Evolutionary conservation across 2,113 vertebrate genomes (phyloP).

Genomic region (Saccopteryx bilineata): DNA sequence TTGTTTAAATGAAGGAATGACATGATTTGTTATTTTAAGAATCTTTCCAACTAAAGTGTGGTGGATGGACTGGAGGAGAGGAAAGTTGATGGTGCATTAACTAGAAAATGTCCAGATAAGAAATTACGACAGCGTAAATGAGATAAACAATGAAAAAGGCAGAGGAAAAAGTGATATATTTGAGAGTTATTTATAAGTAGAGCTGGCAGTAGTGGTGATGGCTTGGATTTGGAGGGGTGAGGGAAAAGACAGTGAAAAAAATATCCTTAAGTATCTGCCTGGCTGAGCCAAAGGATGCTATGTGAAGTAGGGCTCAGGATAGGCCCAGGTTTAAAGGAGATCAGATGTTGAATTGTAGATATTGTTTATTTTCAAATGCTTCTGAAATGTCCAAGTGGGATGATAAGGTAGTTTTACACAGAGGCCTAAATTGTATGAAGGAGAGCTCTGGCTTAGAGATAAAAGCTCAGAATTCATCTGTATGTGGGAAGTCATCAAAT

Average conservation of each 20-base stretch:
- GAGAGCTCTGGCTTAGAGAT: neutral
- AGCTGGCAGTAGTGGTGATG: neutral
- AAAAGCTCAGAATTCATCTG: neutral
- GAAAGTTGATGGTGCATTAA: neutral
- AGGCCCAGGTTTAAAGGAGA: neutral
- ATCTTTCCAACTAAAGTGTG: neutral
- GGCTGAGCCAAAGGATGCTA: neutral
- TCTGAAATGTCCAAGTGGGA: neutral
- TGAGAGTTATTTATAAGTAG: neutral
- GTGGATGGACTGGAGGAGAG: neutral
- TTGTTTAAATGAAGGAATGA: neutral
- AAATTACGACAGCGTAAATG: neutral
- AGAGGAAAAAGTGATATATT: neutral
- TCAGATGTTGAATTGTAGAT: neutral
- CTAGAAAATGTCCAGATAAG: neutral
- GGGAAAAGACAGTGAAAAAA: neutral
- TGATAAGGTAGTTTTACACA: neutral
- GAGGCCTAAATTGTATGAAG: neutral
- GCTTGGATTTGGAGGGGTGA: neutral
- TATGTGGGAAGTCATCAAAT: neutral
- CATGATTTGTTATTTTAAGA: neutral
- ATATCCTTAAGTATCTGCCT: neutral
- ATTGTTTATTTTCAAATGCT: neutral
- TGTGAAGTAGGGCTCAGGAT: neutral
- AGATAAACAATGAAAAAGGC: neutral